Conservation (phyloP, 1,140 invertebrate species). For the Bradynema listronoti region DNA sequence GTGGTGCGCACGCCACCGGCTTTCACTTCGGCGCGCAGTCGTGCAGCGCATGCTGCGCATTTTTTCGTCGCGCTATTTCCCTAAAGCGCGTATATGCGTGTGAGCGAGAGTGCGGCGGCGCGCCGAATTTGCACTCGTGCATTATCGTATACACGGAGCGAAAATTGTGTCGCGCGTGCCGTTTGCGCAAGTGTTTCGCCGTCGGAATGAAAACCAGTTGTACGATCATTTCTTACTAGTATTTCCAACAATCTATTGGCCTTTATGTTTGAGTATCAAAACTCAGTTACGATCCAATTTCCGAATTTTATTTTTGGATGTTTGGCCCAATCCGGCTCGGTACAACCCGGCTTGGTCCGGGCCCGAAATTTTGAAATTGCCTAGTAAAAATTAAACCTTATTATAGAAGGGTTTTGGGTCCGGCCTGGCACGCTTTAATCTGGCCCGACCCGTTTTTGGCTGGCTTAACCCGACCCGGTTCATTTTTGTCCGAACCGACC, state of each 20-base stretch:
- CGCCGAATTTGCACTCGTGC: neutral
- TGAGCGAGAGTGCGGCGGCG: neutral
- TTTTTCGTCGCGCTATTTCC: slow-evolving; percentile 36
- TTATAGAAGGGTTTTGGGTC: neutral
- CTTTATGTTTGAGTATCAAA: neutral
- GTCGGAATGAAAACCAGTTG: slow-evolving; percentile 37
- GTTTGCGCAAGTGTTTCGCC: slow-evolving; percentile 36
- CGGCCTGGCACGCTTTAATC: too few relatives aligned
- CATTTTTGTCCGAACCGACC: too few relatives aligned
- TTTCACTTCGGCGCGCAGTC: slow-evolving; percentile 45
- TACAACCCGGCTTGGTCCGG: too few relatives aligned
- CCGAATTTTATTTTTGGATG: too few relatives aligned
- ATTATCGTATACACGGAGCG: slow-evolving; percentile 8
- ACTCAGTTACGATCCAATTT: neutral
- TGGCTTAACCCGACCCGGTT: too few relatives aligned
- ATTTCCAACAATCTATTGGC: too few relatives aligned
- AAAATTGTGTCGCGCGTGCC: slow-evolving; percentile 38
- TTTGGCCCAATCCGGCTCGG: too few relatives aligned
- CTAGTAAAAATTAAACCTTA: neutral
- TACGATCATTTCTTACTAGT: slow-evolving; percentile 17
- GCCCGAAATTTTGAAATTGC: slow-evolving; percentile 2
- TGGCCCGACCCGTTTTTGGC: too few relatives aligned
- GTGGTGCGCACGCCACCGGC: slow-evolving; percentile 41
- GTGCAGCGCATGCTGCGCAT: slow-evolving; percentile 39
- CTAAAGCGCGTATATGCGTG: slow-evolving; percentile 30